These are phyloP conservation scores for Dilophus febrilis DNA, from an alignment of 2,888 invertebrate species.

Conservation along the genomic window DNA sequence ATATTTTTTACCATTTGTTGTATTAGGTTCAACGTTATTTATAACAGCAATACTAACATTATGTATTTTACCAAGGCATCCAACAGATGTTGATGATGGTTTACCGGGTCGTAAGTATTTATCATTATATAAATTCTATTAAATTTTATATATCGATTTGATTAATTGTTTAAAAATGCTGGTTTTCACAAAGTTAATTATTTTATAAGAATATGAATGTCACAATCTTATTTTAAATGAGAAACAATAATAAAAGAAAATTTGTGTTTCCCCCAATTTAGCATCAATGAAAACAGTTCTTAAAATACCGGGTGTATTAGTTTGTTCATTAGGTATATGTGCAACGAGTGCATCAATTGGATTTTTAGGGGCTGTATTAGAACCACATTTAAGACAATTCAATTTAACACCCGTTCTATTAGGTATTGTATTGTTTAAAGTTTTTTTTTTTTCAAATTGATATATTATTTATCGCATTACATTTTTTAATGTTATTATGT, in stretches of 20 bases:
- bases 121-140: not conserved
- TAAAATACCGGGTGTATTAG: slow-evolving; percentile 54
- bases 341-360: slow-evolving; percentile 69
- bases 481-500: slow-evolving; percentile 1
- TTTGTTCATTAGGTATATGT: slow-evolving; percentile 54
- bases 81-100: slow-evolving; percentile 35
- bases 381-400: slow-evolving; percentile 55
- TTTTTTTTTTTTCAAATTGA: not conserved
- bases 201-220: too few relatives aligned
- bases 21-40: slow-evolving; percentile 57
- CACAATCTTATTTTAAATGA: not conserved
- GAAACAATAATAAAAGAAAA: slow-evolving; percentile 1
- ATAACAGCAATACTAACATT: slow-evolving; percentile 58
- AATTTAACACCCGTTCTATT: slow-evolving; percentile 11
- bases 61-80: slow-evolving; percentile 48
- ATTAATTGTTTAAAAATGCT: not conserved
- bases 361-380: slow-evolving; percentile 75
- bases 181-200: slow-evolving; percentile 2
- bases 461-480: not conserved
- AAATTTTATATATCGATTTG: not conserved
- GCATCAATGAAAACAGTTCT: slow-evolving; percentile 47
- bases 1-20: slow-evolving; percentile 63
- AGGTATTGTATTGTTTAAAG: slow-evolving; percentile 5
- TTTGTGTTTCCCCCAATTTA: slow-evolving; percentile 17
- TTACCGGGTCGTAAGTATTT: slow-evolving; percentile 39